Conservation (phyloP, 2,888 invertebrate genomes). For the Bombylius discolor region DNA sequence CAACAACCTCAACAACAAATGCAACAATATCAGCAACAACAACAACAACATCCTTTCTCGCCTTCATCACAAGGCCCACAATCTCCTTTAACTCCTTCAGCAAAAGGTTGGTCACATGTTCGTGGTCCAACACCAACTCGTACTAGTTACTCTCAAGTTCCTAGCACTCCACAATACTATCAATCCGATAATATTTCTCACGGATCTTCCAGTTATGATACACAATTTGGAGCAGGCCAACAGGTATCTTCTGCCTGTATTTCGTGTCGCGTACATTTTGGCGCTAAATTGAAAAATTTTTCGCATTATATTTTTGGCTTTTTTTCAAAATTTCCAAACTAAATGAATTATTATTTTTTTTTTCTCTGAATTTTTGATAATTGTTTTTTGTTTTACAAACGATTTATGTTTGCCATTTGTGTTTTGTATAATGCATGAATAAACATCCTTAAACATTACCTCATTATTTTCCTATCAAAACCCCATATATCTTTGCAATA, state of each 20-base stretch:
- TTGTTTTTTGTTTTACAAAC: background rate
- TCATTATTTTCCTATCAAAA: too few species aligned
- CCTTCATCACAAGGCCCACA: background rate
- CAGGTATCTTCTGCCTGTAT: constrained; percentile 1
- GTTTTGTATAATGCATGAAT: too few species aligned
- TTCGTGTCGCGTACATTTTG: background rate
- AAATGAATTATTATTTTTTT: background rate
- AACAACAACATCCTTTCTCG: background rate
- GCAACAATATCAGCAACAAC: background rate
- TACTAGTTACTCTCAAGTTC: constrained; percentile 9
- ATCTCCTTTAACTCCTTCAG: background rate
- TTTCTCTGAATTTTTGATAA: background rate
- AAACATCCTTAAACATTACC: too few species aligned
- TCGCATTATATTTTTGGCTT: background rate
- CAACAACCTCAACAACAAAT: background rate
- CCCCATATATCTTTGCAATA: too few species aligned
- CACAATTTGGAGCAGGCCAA: constrained; percentile 3
- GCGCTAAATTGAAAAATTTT: background rate
- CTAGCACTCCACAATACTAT: background rate
- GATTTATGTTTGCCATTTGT: too few species aligned
- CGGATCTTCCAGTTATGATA: constrained; percentile 5
- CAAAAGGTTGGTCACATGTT: constrained; percentile 15
- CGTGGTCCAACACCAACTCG: constrained; percentile 9
- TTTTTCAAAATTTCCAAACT: background rate
- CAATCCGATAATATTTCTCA: constrained; percentile 2